A percentile compares a stretch with the other conserved stretches of the same genome.
These are phyloP conservation scores for Buceros bicornis DNA, from an alignment of 2,797 vertebrate species.

Conservation along the genomic window DNA sequence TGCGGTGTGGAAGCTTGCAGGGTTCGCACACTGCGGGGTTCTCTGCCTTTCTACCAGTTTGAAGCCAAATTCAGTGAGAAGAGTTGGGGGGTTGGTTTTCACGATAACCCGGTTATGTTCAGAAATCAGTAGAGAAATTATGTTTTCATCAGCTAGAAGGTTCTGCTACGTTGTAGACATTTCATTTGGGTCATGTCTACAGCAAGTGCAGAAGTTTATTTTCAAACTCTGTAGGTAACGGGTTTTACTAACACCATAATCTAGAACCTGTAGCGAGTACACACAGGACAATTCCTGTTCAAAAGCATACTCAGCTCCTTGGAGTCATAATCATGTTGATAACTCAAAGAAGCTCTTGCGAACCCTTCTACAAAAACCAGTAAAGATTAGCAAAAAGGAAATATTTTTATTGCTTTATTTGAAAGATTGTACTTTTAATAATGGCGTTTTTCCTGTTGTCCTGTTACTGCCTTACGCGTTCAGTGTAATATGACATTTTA, in stretches of 20 bases:
- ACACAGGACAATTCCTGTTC: neutral
- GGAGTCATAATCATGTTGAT: neutral
- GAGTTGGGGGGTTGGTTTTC: neutral
- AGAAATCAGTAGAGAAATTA: neutral
- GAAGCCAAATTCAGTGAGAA: neutral
- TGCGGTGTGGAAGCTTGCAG: neutral
- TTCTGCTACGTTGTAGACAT: neutral
- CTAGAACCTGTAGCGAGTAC: neutral
- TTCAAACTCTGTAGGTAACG: neutral
- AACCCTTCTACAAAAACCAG: neutral
- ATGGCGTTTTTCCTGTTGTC: neutral
- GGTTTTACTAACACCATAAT: neutral
- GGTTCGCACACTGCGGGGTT: neutral
- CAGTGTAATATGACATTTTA: neutral
- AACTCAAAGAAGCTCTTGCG: neutral
- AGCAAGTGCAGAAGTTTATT: neutral
- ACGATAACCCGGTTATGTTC: neutral
- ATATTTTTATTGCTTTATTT: neutral
- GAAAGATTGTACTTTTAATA: neutral
- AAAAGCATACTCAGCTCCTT: neutral
- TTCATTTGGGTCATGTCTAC: neutral
- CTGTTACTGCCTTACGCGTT: neutral
- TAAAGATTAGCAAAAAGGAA: neutral
- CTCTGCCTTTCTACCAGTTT: neutral
- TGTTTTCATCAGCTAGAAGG: neutral